Base-by-base conservation (phyloP, 1,140 invertebrate genomes). In the Mya arenaria region DNA sequence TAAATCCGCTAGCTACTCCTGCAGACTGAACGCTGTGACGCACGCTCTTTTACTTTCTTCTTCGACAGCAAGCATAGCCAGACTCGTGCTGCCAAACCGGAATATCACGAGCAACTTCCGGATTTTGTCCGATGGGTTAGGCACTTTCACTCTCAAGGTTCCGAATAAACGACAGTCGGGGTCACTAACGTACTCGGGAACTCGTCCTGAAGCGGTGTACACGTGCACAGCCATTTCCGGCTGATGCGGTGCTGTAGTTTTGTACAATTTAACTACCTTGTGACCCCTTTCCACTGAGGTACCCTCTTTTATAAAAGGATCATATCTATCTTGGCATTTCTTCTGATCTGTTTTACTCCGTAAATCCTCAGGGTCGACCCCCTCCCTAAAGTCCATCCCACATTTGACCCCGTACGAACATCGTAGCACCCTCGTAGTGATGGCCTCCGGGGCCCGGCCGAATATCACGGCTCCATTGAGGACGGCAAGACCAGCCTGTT, bases 381-480 rank as follows among this genome's bases (percentile, higher is more conserved):
- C 48, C 8, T 19, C 0, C n/a, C 37, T 23, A 39, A 77, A 77
- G 17, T 65, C 34, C 25, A 17, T 17, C 13, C 17, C 1, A 5
- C 65, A 10, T 55, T 41, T 30, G 0, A 77, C 74, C 10, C 74
- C 74, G 23, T 77, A 77, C 3, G 74, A 65, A 30, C 52, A 66
- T n/a, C 74, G 17, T 36, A 77, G 19, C 1, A 77, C 62, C 8
- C 74, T 5, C 13, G 60, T 34, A 25, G 60, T 52, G 13, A 77
- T 39, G 15, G 28, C 48, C 28, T 66, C 74, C 5, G 74, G 74
- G 13, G 30, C 41, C 2, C 41, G 55, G 0, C 74, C 74, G 37
- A 66, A 77, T 17, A 77, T 17, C 17, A 77, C 74, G 19, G 74
- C 74, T 6, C 74, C 74, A 34, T 77, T 77, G 0, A 66, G 28